Evolutionary conservation across 1,140 invertebrate species (phyloP), one percentile per base, ranked within the genome.

Genomic region (Melipona quadrifasciata): DNA sequence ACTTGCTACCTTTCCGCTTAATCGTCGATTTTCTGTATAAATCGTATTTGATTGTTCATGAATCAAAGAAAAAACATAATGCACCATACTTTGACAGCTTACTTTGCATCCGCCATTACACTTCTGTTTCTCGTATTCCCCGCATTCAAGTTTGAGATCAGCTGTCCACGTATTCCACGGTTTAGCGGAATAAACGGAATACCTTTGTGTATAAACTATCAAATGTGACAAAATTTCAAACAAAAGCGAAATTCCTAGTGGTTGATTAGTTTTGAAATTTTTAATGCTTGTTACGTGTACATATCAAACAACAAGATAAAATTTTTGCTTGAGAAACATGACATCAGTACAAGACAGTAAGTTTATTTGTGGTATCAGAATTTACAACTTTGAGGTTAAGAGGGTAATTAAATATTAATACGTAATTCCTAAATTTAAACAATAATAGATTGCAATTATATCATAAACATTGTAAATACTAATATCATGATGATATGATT

Each of bases 401-500:
- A 77, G 0, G 53, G 55, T 27, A 55, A 55, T 21, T 17, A 39
- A 19, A 24, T 74, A 2, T 81, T 55, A 75, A 39, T 53, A 14
- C 27, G 67, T 64, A 17, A 12, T 68, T 16, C 8, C 64, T 74
- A 34, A 57, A 74, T 68, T 80, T 70, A 55, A 82, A 80, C 27
- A 73, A 51, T 39, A 75, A 73, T 86, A 90, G 86, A n/a, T 53
- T 94, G 93, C 90, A 85, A 31, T 92, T 57, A 93, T 97, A 93
- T 89, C 97, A 74, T 47, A 47, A 47, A 47, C 5, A 4, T 51
- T 27, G 39, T 64, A 31, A 34, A 14, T 11, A 19, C n/a, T n/a
- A 65, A 47, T 24, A n/a, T 34, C 6, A 73, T 31, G 57, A 65
- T 64, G 8, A 4, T 39, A 31, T 73, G 27, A 5, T n/a, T n/a